These are phyloP conservation scores for Xestia rhomboidea DNA, from an alignment of 2,888 invertebrate genomes.

Conservation along the genomic window DNA sequence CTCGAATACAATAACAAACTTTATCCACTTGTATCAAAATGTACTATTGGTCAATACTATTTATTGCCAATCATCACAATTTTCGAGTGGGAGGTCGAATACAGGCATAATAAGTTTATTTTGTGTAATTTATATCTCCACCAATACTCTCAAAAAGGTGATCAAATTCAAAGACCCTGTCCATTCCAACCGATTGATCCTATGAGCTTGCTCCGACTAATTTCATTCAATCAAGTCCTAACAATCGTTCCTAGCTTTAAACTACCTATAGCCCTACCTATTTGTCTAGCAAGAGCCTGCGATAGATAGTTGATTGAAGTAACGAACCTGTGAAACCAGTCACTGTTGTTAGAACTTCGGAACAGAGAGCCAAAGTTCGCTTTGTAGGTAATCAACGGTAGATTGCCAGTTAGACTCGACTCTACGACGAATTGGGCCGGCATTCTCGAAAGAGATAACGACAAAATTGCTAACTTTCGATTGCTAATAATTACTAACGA, in stretches of 20 bases:
- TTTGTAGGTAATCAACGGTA: slow-evolving; percentile 30
- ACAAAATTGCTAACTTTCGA: too few species aligned
- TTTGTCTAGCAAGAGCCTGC: neutral
- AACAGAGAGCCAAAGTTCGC: slow-evolving; percentile 9
- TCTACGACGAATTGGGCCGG: neutral
- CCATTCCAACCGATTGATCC: too few species aligned
- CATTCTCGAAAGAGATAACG: too few species aligned
- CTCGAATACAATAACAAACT: too few species aligned
- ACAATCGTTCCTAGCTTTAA: neutral
- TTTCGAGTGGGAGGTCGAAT: neutral
- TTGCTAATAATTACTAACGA: too few species aligned
- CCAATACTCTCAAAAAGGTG: neutral
- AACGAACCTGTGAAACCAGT: slow-evolving; percentile 15
- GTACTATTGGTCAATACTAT: neutral
- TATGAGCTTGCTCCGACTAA: neutral
- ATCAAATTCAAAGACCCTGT: too few species aligned
- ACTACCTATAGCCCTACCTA: neutral
- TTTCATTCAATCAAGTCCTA: neutral
- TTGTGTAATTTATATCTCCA: neutral
- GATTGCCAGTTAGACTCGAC: neutral
- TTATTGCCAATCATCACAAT: neutral
- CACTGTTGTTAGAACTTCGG: slow-evolving; percentile 1
- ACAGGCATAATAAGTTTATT: neutral
- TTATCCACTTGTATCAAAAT: too few species aligned
- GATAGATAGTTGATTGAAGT: slow-evolving; percentile 3